These are phyloP conservation scores for Anthopleura xanthogrammica DNA, from an alignment of 92 coral and sea anemone species.

Conservation along the genomic window DNA sequence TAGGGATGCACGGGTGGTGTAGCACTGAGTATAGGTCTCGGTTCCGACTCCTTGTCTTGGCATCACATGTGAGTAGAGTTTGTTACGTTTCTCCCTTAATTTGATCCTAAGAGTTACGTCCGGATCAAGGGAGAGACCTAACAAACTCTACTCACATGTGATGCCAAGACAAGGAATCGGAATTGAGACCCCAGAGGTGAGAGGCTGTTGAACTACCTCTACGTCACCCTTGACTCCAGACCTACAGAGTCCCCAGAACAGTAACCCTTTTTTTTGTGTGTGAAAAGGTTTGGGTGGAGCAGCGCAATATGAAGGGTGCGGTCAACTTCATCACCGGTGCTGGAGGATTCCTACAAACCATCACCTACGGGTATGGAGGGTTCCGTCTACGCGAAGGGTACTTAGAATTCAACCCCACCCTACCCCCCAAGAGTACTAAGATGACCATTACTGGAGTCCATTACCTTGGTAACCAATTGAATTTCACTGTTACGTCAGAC, in stretches of 20 bases:
- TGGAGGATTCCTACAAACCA: slow-evolving; percentile 76
- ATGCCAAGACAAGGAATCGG: too few species aligned
- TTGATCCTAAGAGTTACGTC: too few species aligned
- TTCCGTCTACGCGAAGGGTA: slow-evolving; percentile 49
- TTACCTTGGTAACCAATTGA: slow-evolving; percentile 66
- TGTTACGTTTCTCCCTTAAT: too few species aligned
- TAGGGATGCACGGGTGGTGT: background rate
- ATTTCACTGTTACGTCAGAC: slow-evolving; percentile 35
- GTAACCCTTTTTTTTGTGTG: background rate
- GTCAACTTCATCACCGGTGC: slow-evolving; percentile 85
- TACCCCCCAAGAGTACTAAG: slow-evolving; percentile 64
- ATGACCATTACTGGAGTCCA: slow-evolving; percentile 53
- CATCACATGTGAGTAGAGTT: too few species aligned
- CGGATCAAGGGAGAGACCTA: too few species aligned
- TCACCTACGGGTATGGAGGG: slow-evolving; percentile 80
- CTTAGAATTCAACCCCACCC: slow-evolving; percentile 58
- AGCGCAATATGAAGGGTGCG: slow-evolving; percentile 61
- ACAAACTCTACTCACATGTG: too few species aligned
- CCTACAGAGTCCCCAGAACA: too few species aligned
- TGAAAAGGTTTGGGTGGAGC: slow-evolving; percentile 73
- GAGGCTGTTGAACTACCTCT: too few species aligned
- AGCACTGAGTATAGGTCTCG: too few species aligned
- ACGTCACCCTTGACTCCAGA: too few species aligned
- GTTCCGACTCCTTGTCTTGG: too few species aligned
- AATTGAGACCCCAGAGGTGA: too few species aligned